These are phyloP conservation scores for Hafferia zeledoni DNA, from an alignment of 2,797 vertebrate species.

Conservation along the genomic window DNA sequence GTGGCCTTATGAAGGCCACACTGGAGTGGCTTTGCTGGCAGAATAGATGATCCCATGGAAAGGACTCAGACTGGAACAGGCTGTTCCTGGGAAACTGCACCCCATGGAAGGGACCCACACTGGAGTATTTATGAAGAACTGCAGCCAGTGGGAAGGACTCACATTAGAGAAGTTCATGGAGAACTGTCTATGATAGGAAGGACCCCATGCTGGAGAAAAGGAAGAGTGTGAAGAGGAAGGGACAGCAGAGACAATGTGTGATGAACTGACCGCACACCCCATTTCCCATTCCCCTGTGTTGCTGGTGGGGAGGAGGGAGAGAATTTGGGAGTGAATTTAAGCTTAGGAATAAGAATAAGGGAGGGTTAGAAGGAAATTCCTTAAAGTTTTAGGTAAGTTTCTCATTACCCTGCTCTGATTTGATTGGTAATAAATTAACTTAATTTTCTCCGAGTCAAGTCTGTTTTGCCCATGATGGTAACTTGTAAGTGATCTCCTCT, in stretches of 20 bases:
- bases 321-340: neutral
- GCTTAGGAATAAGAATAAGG: neutral
- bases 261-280: neutral
- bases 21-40: neutral
- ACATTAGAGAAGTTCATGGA: fast-evolving
- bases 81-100: neutral
- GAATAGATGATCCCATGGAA: neutral
- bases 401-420: neutral
- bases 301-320: neutral
- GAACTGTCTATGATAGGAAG: fast-evolving
- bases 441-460: neutral
- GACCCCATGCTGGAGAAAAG: fast-evolving
- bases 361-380: fast-evolving
- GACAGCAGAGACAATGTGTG: neutral
- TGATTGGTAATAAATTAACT: neutral
- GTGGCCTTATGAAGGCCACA: fast-evolving
- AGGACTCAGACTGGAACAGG: neutral
- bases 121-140: neutral
- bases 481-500: neutral
- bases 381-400: neutral
- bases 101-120: fast-evolving
- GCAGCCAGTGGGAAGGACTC: neutral
- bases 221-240: neutral
- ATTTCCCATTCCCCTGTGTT: fast-evolving
- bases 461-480: neutral